Percentiles rank a stretch among this genome's conserved stretches.
Conservation (phyloP, 2,797 vertebrate species). For the Arrhamphus sclerolepis region DNA sequence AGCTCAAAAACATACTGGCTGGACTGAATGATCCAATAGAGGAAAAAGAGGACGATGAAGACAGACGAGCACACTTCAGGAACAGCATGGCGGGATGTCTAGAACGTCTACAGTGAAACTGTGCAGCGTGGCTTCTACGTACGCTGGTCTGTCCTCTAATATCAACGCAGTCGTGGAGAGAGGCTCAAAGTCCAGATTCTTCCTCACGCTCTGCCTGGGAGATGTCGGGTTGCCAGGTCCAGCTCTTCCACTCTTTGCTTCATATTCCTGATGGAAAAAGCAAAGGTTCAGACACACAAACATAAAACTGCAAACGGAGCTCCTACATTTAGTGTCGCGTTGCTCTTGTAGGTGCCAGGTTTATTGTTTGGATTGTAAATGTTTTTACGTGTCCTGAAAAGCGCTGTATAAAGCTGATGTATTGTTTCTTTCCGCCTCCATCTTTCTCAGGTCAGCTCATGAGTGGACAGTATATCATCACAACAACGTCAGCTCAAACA, state of each 20-base stretch:
- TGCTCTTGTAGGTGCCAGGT: neutral
- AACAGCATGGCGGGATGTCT: neutral
- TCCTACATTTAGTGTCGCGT: slow-evolving; percentile 12
- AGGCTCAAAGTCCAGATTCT: slow-evolving; percentile 93
- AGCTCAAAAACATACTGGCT: no score
- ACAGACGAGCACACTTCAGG: no score
- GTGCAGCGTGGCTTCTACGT: slow-evolving; percentile 65
- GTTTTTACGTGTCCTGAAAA: no score
- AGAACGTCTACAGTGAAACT: neutral
- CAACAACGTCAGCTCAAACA: no score
- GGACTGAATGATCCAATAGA: no score
- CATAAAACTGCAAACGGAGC: neutral
- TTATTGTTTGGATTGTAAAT: no score
- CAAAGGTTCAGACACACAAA: slow-evolving; percentile 22
- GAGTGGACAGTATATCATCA: no score
- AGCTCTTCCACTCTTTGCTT: slow-evolving; percentile 87
- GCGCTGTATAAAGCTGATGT: no score
- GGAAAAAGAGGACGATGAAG: no score
- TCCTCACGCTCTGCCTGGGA: slow-evolving; percentile 92
- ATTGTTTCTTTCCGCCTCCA: no score
- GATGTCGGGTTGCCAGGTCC: slow-evolving; percentile 85
- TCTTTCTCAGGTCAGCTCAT: no score
- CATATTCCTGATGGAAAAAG: slow-evolving; percentile 87
- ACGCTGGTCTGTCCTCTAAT: slow-evolving; percentile 94
- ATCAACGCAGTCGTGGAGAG: slow-evolving; percentile 96